Percentiles rank a stretch among this genome's conserved stretches.
Conservation (phyloP, 2,113 vertebrate species). For the Upupa epops region DNA sequence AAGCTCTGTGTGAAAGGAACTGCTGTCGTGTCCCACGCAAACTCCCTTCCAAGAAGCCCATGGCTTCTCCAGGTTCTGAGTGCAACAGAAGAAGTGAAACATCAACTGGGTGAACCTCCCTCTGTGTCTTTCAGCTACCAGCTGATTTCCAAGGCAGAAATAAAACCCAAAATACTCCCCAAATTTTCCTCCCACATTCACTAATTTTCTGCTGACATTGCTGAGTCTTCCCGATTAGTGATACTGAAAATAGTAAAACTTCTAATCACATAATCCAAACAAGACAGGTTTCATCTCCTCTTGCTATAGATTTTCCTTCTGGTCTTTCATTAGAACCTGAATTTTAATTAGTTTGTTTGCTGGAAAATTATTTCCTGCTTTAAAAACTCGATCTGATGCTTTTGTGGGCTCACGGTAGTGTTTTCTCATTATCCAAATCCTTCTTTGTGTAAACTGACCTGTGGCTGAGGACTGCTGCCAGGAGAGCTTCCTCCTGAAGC, state of each 20-base stretch:
- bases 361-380: neutral
- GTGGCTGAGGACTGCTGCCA: neutral
- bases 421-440: neutral
- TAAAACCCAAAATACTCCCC: neutral
- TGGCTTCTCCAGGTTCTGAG: neutral
- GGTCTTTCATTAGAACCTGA: neutral
- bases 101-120: neutral
- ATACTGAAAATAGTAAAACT: conserved; percentile 43
- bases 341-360: neutral
- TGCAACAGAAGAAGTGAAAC: neutral
- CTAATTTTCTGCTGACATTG: conserved; percentile 27
- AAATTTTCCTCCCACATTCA: neutral
- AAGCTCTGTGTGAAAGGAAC: neutral
- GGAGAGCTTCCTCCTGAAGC: neutral
- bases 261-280: conserved; percentile 36
- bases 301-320: conserved; percentile 11
- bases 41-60: neutral
- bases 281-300: neutral
- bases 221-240: conserved; percentile 2
- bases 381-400: neutral
- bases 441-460: neutral
- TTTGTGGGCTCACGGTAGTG: neutral
- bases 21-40: neutral
- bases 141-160: neutral
- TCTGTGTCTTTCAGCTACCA: neutral